Evolutionary conservation across 1,140 invertebrate species (phyloP), one percentile per base, ranked within the genome.

Genomic region (Heliconius himera): DNA sequence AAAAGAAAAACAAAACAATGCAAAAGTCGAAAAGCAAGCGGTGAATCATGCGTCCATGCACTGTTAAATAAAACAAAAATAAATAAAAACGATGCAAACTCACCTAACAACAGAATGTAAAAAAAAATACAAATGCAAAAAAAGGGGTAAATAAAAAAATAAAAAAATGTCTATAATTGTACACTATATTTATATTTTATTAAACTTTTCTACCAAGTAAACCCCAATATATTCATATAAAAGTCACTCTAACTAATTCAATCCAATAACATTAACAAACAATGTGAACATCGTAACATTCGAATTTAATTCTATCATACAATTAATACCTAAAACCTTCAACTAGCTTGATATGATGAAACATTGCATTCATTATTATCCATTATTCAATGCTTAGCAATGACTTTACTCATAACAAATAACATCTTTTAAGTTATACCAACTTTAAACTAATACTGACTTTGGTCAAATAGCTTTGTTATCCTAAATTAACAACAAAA

Each of bases 401-500:
- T 88, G 89, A 91, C 90, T 90, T 83, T 83, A 87, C 80, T 83
- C 83, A 87, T 89, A 90, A 91, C 89, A 90, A 89, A 85, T 89
- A 89, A 89, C 85, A 85, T 86, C 33, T 80, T 83, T 85, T 86
- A 86, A 83, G 81, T 85, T 84, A 85, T 85, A 90, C 83, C 84
- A 90, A 88, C 89, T 77, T 89, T 89, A 88, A 88, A 91, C 93
- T 94, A 94, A 94, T 94, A 94, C 92, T 94, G 93, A 94, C 93
- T 94, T 94, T 94, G 93, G 93, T 94, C 92, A 94, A 92, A 93
- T 94, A 94, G 93, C 93, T 93, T 92, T 91, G 92, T 93, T 91
- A 94, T 90, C 90, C 93, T 94, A 94, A 88, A 87, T 94, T 88
- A 93, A 94, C 91, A 93, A 93, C 87, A 92, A 91, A 92, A 91